Percentiles rank a stretch among this genome's conserved stretches.
Conservation (phyloP, 2,888 invertebrate species). For the Leuctra nigra region DNA sequence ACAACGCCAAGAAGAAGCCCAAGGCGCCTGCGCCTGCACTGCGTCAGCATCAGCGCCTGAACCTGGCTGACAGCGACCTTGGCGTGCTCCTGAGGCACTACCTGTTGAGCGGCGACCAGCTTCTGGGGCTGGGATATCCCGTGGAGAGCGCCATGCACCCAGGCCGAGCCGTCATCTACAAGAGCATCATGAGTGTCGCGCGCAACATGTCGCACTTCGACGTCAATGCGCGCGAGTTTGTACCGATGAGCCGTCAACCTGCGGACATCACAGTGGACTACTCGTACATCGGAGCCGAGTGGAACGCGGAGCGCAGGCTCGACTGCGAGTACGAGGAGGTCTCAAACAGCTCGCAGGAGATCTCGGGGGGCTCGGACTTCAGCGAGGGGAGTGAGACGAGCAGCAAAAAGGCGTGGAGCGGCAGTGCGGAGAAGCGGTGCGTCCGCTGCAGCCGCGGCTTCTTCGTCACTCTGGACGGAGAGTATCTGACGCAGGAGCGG, state of each 20-base stretch:
- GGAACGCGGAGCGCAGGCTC: constrained; percentile 32
- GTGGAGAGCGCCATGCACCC: constrained; percentile 54
- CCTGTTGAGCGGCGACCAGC: constrained; percentile 52
- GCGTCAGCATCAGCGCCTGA: constrained; percentile 40
- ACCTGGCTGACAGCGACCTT: constrained; percentile 48
- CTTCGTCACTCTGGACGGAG: constrained; percentile 59
- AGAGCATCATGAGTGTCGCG: constrained; percentile 34
- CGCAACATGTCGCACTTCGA: constrained; percentile 42
- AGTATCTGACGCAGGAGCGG: constrained; percentile 62
- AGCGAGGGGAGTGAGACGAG: not conserved
- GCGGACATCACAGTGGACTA: not conserved
- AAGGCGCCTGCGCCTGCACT: constrained; percentile 34
- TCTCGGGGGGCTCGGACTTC: constrained; percentile 11
- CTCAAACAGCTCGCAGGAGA: constrained; percentile 16
- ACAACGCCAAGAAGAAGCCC: constrained; percentile 31
- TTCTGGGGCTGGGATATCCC: constrained; percentile 65
- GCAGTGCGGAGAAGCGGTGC: constrained; percentile 44
- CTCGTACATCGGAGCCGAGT: constrained; percentile 27
- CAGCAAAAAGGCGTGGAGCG: constrained; percentile 11
- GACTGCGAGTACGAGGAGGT: constrained; percentile 27
- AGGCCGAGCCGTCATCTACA: constrained; percentile 56
- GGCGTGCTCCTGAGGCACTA: constrained; percentile 53
- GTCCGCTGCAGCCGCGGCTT: constrained; percentile 67
- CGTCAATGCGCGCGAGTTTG: constrained; percentile 61
- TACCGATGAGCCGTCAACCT: constrained; percentile 41